Percentiles rank a stretch among this genome's conserved stretches.
Evolutionary conservation across 2,113 vertebrate species (phyloP).

Genomic region (Siphamia tubifer): DNA sequence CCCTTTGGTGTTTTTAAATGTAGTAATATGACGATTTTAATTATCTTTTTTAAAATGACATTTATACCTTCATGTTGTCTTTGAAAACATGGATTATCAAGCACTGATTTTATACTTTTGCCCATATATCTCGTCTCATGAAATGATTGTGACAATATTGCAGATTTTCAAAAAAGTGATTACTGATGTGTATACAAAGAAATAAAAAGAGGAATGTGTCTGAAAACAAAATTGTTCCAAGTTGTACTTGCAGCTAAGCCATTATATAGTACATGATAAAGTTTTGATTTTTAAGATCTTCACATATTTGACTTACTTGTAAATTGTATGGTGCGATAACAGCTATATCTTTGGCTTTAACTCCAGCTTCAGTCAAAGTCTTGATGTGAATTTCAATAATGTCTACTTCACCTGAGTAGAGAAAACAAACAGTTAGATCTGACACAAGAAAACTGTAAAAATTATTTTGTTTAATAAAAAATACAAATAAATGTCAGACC

Average conservation of each 20-base stretch:
- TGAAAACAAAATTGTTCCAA: no score
- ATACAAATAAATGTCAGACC: conserved; percentile 79
- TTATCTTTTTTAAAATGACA: background rate
- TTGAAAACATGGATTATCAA: no score
- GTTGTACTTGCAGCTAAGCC: background rate
- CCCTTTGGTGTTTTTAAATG: background rate
- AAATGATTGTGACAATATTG: no score
- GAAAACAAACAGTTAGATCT: background rate
- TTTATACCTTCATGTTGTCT: no score
- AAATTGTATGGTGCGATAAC: conserved; percentile 95
- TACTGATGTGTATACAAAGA: no score
- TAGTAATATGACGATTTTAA: background rate
- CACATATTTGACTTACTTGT: conserved; percentile 79
- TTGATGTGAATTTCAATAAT: conserved; percentile 87
- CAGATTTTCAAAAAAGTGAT: no score
- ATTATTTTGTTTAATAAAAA: background rate
- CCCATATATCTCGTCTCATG: no score
- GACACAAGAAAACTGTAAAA: background rate
- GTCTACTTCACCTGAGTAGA: conserved; percentile 87
- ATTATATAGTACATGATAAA: background rate
- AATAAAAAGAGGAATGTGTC: no score
- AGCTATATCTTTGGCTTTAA: conserved; percentile 87
- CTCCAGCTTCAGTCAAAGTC: conserved; percentile 86
- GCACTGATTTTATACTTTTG: no score
- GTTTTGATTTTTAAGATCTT: background rate